Conservation (phyloP, 2,888 invertebrate species). For the Ormyrus labotus region DNA sequence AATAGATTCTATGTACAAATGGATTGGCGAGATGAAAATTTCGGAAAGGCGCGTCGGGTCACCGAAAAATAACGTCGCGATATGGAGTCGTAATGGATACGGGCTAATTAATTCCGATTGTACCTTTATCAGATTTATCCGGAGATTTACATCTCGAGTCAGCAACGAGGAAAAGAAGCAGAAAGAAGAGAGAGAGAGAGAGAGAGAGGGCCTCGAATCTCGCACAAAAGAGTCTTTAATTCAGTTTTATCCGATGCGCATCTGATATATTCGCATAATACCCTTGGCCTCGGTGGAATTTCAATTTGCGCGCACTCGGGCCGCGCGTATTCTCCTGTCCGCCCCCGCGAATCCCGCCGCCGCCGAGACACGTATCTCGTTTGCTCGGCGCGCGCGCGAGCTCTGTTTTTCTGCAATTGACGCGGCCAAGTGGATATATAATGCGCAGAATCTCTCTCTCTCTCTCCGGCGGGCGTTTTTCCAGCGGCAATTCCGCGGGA, state of each 20-base stretch:
- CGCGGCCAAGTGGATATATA: no score
- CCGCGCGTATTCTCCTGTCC: conserved; percentile 33
- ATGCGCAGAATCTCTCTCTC: no score
- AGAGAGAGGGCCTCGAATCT: conserved; percentile 9
- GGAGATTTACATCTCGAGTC: conserved; percentile 2
- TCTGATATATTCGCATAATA: conserved; percentile 42
- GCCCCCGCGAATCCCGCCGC: conserved; percentile 17
- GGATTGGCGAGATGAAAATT: no score
- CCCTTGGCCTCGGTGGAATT: conserved; percentile 43
- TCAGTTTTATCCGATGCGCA: conserved; percentile 38
- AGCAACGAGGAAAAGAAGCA: not conserved
- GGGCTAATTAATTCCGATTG: conserved; percentile 30
- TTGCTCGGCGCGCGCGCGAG: not conserved
- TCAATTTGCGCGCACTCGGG: conserved; percentile 21
- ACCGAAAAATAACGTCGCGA: no score
- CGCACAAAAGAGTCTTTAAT: conserved; percentile 26
- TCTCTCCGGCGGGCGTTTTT: no score
- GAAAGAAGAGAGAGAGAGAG: no score
- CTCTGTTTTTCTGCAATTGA: no score
- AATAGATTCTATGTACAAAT: no score
- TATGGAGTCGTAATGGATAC: not conserved
- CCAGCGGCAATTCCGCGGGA: no score
- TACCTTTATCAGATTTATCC: conserved; percentile 32
- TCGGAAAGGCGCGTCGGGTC: no score
- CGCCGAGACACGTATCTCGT: not conserved